Percentiles rank a stretch among this genome's conserved stretches.
Evolutionary conservation across 1,140 invertebrate species (phyloP).

Genomic region (Caenorhabditis briggsae): DNA sequence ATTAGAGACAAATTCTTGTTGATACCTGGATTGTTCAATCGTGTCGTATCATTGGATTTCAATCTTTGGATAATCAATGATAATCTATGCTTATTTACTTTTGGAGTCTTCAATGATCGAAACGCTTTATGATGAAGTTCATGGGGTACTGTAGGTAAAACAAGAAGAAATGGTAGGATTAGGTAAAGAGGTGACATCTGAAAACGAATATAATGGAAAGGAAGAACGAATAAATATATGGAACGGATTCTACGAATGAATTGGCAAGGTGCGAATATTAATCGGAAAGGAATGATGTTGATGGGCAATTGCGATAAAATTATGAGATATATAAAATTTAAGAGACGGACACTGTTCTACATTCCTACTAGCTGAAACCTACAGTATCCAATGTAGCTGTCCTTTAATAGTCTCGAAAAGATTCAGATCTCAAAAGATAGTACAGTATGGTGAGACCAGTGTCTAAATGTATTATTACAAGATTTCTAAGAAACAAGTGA

Average conservation of each 20-base stretch:
- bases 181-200: conserved; percentile 3
- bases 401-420: conserved; percentile 44
- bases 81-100: conserved; percentile 16
- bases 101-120: not conserved
- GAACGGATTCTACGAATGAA: conserved; percentile 15
- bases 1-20: not conserved
- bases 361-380: not conserved
- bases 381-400: not conserved
- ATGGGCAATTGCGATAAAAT: conserved; percentile 27
- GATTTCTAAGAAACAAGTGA: conserved; percentile 5
- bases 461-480: conserved; percentile 28
- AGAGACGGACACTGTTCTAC: not conserved
- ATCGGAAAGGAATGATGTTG: conserved; percentile 26
- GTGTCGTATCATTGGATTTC: not conserved
- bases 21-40: not conserved
- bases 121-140: conserved; percentile 34
- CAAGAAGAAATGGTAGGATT: not conserved
- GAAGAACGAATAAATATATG: not conserved
- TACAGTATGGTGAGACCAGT: conserved; percentile 50
- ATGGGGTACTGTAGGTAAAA: not conserved
- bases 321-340: not conserved
- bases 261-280: conserved; percentile 52
- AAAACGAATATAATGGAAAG: not conserved
- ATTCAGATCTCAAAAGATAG: conserved; percentile 28
- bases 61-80: conserved; percentile 32